A percentile compares a stretch with the other conserved stretches of the same genome.
Evolutionary conservation across 2,797 vertebrate species (phyloP).

Genomic region (Stomatorhinus walkeri): DNA sequence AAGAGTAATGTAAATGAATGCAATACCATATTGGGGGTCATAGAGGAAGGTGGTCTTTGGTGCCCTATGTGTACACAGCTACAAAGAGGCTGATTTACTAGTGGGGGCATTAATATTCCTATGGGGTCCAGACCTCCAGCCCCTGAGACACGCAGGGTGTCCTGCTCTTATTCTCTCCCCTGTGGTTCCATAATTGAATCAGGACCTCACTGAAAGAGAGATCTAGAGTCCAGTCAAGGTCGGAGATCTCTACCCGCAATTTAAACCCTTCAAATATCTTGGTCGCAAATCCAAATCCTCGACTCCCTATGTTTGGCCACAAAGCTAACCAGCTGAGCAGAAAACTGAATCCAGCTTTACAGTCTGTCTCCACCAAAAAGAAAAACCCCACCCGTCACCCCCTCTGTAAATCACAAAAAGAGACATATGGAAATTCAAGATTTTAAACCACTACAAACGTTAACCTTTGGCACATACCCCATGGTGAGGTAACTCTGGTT

Average conservation of each 20-base stretch:
- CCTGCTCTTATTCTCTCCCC: not conserved
- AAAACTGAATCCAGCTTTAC: not conserved
- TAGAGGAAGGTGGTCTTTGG: not conserved
- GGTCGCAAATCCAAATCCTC: not conserved
- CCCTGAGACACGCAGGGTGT: not conserved
- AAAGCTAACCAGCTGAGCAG: not conserved
- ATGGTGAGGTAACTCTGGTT: conserved; percentile 6
- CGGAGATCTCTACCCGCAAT: not conserved
- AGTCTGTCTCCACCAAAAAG: not conserved
- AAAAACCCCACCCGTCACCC: not conserved
- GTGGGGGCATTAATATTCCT: not conserved
- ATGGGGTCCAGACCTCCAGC: not conserved
- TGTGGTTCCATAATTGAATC: not conserved
- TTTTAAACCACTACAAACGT: conserved; percentile 1
- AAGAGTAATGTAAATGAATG: not conserved
- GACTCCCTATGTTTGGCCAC: not conserved
- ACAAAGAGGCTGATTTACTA: not conserved
- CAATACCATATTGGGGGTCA: not conserved
- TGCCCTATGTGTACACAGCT: not conserved
- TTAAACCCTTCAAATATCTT: not conserved
- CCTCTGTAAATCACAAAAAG: conserved; percentile 1
- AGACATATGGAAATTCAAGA: not conserved
- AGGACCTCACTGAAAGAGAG: not conserved
- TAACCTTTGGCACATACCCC: not conserved
- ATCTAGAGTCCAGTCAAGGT: not conserved